A percentile compares a stretch with the other conserved stretches of the same genome.
Evolutionary conservation across 2,797 vertebrate genomes (phyloP).

Genomic region (Rhinichthys osculus): DNA sequence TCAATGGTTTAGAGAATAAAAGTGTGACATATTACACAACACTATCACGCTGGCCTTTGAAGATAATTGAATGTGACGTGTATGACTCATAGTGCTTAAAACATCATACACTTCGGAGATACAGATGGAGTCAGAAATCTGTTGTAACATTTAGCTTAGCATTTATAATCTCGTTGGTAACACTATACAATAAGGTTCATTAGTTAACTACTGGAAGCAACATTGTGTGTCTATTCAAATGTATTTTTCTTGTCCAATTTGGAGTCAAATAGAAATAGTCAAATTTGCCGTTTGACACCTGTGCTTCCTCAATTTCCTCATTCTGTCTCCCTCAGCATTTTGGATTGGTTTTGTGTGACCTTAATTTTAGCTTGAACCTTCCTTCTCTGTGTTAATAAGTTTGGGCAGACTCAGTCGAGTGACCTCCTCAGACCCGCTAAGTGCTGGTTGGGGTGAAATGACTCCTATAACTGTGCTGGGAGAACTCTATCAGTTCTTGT

Average conservation of each 20-base stretch:
- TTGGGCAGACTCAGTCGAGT: not conserved
- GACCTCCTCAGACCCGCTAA: not conserved
- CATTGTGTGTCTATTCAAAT: not conserved
- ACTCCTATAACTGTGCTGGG: slow-evolving; percentile 26
- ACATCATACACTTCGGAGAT: not conserved
- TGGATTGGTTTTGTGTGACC: slow-evolving; percentile 1
- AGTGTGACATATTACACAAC: slow-evolving; percentile 22
- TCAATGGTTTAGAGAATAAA: not conserved
- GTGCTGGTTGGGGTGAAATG: slow-evolving; percentile 10
- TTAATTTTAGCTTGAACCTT: slow-evolving; percentile 17
- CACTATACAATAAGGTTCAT: too few species aligned
- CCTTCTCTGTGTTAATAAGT: slow-evolving; percentile 25
- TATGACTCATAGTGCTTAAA: not conserved
- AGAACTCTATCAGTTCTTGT: slow-evolving; percentile 29
- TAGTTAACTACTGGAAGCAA: not conserved
- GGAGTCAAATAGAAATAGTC: not conserved
- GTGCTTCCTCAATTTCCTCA: not conserved
- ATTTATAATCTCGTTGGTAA: not conserved
- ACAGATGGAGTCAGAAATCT: not conserved
- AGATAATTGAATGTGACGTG: not conserved
- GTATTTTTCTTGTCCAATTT: not conserved
- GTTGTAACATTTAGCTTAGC: not conserved
- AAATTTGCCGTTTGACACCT: not conserved
- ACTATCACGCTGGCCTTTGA: not conserved
- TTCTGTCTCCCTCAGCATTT: not conserved